Evolutionary conservation across 2,113 vertebrate genomes (phyloP).

Genomic region (Corapipo altera): DNA sequence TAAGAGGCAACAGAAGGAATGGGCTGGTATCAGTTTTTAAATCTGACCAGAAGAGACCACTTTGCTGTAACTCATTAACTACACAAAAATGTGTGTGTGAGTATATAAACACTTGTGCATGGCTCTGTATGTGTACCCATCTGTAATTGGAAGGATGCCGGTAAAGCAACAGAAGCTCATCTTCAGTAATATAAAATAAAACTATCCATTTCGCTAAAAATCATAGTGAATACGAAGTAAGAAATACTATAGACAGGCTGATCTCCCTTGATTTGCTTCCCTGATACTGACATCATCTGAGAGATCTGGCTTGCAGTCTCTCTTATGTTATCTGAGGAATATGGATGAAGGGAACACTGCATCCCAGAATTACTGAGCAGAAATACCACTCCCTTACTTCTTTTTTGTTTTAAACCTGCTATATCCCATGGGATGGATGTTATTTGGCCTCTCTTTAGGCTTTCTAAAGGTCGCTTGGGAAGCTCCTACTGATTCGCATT

Average conservation of each 20-base stretch:
- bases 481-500: neutral
- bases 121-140: fast-evolving
- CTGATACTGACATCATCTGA: neutral
- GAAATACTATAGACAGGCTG: neutral
- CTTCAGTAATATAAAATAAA: neutral
- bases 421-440: neutral
- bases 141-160: neutral
- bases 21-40: neutral
- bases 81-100: neutral
- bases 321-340: neutral
- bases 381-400: neutral
- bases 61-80: neutral
- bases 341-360: neutral
- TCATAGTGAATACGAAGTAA: neutral
- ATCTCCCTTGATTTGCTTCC: neutral
- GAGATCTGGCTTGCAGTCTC: neutral
- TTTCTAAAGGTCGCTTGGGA: neutral
- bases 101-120: too few species aligned
- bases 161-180: neutral
- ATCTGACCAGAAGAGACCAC: neutral
- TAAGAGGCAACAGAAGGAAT: neutral
- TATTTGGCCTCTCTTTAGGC: neutral
- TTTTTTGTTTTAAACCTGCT: neutral
- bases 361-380: neutral
- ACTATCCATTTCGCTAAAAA: neutral